Base-by-base conservation (phyloP, 2,888 invertebrate genomes). In the Trissoscelio sp. region DNA sequence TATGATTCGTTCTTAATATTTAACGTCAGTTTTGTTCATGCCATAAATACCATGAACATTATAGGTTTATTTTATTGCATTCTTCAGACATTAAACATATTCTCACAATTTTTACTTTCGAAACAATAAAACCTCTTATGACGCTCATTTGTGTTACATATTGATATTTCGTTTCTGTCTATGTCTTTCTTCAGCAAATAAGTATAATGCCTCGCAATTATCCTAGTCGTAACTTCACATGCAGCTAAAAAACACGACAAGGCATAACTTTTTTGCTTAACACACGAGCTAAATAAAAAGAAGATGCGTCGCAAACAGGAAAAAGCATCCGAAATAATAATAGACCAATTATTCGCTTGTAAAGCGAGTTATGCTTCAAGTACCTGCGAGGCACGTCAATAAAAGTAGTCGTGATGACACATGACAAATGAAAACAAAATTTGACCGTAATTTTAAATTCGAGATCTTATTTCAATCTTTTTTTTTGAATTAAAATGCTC, bases 331-430 rank as follows among this genome's bases (percentile, higher is more conserved):
- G 48, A 78, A 75, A 79, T 77, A 88, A 88, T 86, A 85, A 85
- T 85, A 84, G 84, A 84, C 85, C 87, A 89, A 89, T 89, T 88
- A 89, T 86, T 85, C 85, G 85, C 85, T 86, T 87, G 87, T 88
- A 88, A 89, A 89, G 84, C 83, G 79, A 84, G 37, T 83, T 80
- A 84, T 83, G 79, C 74, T 83, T 81, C 84, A 85, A 83, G 85
- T 84, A 82, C 83, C 84, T 83, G 34, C 6, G 46, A 46, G 53
- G 85, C 83, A 55, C 82, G 83, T 83, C 83, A 86, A 88, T 87
- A 87, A 88, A 88, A 85, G n/a, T n/a, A n/a, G n/a, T 7, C 2
- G 7, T 22, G 48, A 48, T 14, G 48, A 48, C 48, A 44, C 4
- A 24, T 11, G n/a, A 22, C 24, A 48, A n/a, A n/a, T 6, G n/a